phyloP scores from a whole-genome alignment of 2,113 vertebrate genomes.

The Galbula dea region DNA sequence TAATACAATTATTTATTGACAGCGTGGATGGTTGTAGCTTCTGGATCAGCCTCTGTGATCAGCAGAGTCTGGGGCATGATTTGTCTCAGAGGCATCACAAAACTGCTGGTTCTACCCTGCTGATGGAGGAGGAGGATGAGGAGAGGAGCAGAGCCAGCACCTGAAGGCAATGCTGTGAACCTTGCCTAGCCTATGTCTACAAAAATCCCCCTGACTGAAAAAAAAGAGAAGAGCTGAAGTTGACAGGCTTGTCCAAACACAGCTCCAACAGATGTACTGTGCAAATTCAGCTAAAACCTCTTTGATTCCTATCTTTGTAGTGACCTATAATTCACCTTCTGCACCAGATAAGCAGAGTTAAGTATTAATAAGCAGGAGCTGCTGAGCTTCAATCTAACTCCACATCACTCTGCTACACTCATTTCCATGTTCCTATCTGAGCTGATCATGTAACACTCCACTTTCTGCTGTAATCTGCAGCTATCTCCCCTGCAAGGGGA shows the following conservation, averaged over 20 bases:
- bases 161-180: fast-evolving
- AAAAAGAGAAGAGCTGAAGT: neutral
- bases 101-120: neutral
- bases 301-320: constrained; percentile 16
- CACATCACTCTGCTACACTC: neutral
- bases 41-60: neutral
- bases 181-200: fast-evolving
- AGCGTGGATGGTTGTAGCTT: fast-evolving
- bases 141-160: neutral
- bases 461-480: neutral
- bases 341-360: neutral
- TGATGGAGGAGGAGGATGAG: fast-evolving
- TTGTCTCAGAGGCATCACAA: neutral
- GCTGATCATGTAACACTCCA: neutral
- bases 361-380: constrained; percentile 43
- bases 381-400: neutral
- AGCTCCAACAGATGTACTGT: neutral
- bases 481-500: neutral
- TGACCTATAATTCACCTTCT: constrained; percentile 25
- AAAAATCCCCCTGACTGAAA: neutral
- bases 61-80: fast-evolving
- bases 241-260: neutral
- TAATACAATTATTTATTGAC: neutral
- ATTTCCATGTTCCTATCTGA: constrained; percentile 29
- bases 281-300: constrained; percentile 22